Percentiles rank a stretch among this genome's conserved stretches.
phyloP scores from a whole-genome alignment of 2,113 vertebrate species.

The Ciconia boyciana region DNA sequence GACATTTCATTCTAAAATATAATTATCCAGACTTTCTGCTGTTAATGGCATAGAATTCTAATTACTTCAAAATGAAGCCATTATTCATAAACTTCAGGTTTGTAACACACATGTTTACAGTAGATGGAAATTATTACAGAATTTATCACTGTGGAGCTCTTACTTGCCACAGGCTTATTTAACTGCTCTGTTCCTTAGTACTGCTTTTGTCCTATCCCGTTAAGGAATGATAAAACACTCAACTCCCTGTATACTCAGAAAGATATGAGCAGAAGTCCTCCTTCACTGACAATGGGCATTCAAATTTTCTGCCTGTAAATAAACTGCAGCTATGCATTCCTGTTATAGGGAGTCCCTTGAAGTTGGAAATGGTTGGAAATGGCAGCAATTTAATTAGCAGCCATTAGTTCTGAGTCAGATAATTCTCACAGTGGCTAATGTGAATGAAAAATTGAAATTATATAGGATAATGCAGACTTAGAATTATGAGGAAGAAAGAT shows the following conservation, averaged over 20 bases:
- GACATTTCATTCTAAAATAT: constrained; percentile 75
- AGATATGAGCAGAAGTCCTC: not conserved
- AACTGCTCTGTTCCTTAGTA: not conserved
- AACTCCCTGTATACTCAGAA: constrained; percentile 10
- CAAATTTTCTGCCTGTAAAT: not conserved
- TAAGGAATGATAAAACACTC: constrained; percentile 33
- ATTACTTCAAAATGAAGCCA: constrained; percentile 77
- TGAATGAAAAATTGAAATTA: not conserved
- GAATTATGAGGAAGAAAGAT: not conserved
- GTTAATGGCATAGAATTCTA: constrained; percentile 74
- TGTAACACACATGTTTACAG: constrained; percentile 64
- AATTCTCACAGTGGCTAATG: not conserved
- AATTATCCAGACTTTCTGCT: constrained; percentile 75
- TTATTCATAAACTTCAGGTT: constrained; percentile 71
- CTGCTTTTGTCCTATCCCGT: constrained; percentile 22
- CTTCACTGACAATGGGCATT: not conserved
- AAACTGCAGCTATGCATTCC: not conserved
- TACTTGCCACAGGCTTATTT: constrained; percentile 34
- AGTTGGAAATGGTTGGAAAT: not conserved
- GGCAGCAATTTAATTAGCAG: not conserved
- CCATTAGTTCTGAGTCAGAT: not conserved
- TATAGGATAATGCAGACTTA: not conserved
- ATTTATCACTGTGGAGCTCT: constrained; percentile 19
- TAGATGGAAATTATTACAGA: constrained; percentile 36
- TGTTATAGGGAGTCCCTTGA: not conserved